Evolutionary conservation across 2,888 invertebrate species (phyloP).

Genomic region (Drosophila fungiperda): DNA sequence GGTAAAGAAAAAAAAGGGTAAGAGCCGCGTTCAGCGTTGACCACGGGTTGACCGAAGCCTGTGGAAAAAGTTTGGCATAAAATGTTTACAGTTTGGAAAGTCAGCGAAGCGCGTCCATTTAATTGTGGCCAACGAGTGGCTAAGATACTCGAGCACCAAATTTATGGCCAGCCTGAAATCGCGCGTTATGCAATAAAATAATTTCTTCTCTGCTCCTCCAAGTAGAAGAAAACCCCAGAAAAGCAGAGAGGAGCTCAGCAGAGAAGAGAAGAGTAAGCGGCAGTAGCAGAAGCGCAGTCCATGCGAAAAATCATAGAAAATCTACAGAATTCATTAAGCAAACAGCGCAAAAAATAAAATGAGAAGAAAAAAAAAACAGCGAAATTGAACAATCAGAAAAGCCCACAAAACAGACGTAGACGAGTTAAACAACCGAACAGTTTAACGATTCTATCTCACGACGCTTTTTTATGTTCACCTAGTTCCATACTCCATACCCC

Average conservation of each 20-base stretch:
- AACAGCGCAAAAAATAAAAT: conserved; percentile 24
- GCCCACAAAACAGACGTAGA: conserved; percentile 12
- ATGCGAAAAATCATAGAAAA: conserved; percentile 51
- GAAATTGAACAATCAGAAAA: conserved; percentile 24
- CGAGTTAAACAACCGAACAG: conserved; percentile 42
- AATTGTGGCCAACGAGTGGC: conserved; percentile 70
- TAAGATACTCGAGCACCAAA: conserved; percentile 72
- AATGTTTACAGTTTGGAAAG: conserved; percentile 76
- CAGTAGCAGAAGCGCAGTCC: conserved; percentile 25
- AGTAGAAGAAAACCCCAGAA: conserved; percentile 11
- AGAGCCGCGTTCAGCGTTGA: conserved; percentile 6
- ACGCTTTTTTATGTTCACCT: conserved; percentile 56
- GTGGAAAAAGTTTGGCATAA: conserved; percentile 57
- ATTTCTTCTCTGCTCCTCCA: conserved; percentile 49
- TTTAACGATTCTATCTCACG: conserved; percentile 69
- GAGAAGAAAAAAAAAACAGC: conserved; percentile 21
- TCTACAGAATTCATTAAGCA: conserved; percentile 66
- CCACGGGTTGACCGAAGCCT: conserved; percentile 14
- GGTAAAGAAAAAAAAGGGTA: conserved; percentile 20
- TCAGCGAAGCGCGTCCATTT: conserved; percentile 74
- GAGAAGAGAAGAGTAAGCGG: neutral
- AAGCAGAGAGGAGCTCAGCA: too few relatives aligned
- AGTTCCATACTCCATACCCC: neutral
- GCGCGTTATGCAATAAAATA: conserved; percentile 81
- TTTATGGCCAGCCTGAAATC: conserved; percentile 72